A percentile compares a stretch with the other conserved stretches of the same genome.
Conservation (phyloP, 23 tunicate genomes). For the Diplosoma virens region DNA sequence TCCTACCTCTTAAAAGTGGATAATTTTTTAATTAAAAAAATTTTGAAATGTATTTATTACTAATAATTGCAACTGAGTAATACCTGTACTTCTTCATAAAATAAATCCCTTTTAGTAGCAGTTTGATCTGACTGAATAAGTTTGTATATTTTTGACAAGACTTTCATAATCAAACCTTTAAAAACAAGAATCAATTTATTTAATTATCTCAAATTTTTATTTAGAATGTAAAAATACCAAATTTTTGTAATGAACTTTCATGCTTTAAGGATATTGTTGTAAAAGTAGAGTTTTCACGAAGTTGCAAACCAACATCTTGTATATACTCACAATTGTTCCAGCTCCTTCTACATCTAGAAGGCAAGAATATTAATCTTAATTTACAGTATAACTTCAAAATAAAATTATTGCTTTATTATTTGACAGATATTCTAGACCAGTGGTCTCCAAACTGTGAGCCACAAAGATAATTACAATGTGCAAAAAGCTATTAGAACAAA, state of each 20-base stretch:
- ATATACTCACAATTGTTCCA: conserved; percentile 68
- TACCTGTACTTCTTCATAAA: conserved; percentile 79
- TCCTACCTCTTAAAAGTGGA: too few relatives aligned
- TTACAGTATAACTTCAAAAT: too few relatives aligned
- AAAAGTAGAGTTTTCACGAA: conserved; percentile 23
- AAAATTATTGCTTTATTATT: too few relatives aligned
- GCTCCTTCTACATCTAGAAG: conserved; percentile 42
- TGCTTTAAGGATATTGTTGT: conserved; percentile 53
- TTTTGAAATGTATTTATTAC: too few relatives aligned
- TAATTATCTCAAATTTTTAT: neutral
- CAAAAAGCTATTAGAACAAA: too few relatives aligned
- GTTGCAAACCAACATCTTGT: conserved; percentile 54
- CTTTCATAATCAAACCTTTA: conserved; percentile 67
- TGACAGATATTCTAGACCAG: too few relatives aligned
- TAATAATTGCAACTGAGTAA: too few relatives aligned
- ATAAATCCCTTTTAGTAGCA: conserved; percentile 90
- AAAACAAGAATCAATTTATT: neutral
- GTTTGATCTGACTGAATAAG: conserved; percentile 64
- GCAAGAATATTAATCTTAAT: too few relatives aligned
- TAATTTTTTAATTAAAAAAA: too few relatives aligned
- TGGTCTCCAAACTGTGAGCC: too few relatives aligned
- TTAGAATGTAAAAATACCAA: conserved; percentile 62
- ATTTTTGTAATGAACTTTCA: conserved; percentile 56
- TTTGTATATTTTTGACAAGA: conserved; percentile 72
- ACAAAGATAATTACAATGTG: too few relatives aligned